These are phyloP conservation scores for Meloidogyne exigua DNA, from an alignment of 1,140 invertebrate species.

Conservation along the genomic window DNA sequence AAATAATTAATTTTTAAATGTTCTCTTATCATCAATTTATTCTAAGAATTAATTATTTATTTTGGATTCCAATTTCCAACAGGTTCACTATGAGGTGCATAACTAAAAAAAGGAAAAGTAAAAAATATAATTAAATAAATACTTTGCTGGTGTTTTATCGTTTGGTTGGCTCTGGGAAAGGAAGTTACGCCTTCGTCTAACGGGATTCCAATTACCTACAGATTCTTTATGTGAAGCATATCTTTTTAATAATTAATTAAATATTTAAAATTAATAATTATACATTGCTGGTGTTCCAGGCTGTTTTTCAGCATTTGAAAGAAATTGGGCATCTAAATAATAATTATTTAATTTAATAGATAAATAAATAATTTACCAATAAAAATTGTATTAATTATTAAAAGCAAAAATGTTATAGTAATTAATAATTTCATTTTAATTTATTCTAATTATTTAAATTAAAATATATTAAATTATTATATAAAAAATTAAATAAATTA, in stretches of 20 bases:
- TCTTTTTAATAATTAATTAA: neutral
- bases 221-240: conserved; percentile 11
- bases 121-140: neutral
- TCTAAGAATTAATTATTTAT: neutral
- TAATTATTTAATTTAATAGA: neutral
- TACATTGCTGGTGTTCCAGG: neutral
- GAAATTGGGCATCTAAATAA: neutral
- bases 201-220: conserved; percentile 17
- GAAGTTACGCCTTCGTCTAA: conserved; percentile 9
- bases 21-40: neutral
- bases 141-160: neutral
- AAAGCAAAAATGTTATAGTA: neutral
- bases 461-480: too few relatives aligned
- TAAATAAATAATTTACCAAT: neutral
- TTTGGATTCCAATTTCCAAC: conserved; percentile 14
- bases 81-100: neutral
- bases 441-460: neutral
- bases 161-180: neutral
- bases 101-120: neutral
- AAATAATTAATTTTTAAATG: too few relatives aligned
- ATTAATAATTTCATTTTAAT: neutral
- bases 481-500: too few relatives aligned
- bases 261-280: neutral
- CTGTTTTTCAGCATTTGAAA: neutral
- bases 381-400: neutral